Conservation (phyloP, 92 coral and sea anemone species). For the Blastomussa wellsi region DNA sequence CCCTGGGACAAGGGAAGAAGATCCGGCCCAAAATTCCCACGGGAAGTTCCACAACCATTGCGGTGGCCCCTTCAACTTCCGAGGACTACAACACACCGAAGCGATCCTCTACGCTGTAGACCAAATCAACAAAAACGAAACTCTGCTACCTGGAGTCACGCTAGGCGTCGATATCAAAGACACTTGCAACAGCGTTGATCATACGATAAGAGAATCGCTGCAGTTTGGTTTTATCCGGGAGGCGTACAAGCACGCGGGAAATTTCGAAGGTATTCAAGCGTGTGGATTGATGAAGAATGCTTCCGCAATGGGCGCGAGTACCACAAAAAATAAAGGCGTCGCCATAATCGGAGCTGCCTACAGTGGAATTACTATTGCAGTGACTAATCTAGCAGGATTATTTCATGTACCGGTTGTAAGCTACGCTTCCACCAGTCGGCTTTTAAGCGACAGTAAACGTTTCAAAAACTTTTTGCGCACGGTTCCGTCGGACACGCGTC, state of each 20-base stretch:
- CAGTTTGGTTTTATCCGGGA: constrained; percentile 65
- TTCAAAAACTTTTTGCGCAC: constrained; percentile 80
- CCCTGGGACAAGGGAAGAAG: constrained; percentile 26
- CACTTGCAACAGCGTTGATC: constrained; percentile 76
- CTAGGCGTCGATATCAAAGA: constrained; percentile 77
- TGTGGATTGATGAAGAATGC: constrained; percentile 11
- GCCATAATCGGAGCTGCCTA: constrained; percentile 85
- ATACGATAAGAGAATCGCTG: constrained; percentile 69
- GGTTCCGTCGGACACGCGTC: constrained; percentile 79
- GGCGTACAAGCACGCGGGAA: constrained; percentile 34
- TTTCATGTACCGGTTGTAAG: constrained; percentile 87
- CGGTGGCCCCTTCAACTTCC: constrained; percentile 70
- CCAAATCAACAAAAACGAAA: constrained; percentile 58
- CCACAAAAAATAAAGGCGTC: constrained; percentile 36
- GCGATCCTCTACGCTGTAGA: constrained; percentile 74
- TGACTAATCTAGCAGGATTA: constrained; percentile 74
- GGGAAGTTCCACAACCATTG: constrained; percentile 25
- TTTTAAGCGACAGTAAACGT: constrained; percentile 69
- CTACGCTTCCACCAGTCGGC: constrained; percentile 91
- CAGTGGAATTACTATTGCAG: constrained; percentile 82
- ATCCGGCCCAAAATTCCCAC: constrained; percentile 9
- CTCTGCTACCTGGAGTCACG: constrained; percentile 60
- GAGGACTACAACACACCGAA: constrained; percentile 74
- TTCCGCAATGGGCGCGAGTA: background rate
- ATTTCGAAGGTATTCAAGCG: background rate